Evolutionary conservation across 2,797 vertebrate genomes (phyloP).

Genomic region (Sebastes matsubarae): DNA sequence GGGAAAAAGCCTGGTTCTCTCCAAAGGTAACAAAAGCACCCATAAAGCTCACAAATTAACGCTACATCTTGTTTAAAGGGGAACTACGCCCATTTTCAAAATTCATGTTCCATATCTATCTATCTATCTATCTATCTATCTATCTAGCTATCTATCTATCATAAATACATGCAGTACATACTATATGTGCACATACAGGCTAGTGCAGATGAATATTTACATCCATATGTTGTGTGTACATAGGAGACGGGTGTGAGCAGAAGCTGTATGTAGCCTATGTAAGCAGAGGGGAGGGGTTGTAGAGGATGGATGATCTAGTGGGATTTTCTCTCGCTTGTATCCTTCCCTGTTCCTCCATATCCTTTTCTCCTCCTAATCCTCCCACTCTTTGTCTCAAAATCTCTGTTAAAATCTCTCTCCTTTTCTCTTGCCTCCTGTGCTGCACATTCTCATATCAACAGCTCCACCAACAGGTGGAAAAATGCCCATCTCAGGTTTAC

Average conservation of each 20-base stretch:
- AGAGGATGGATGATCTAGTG: slow-evolving; percentile 38
- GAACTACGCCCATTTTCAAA: too few relatives aligned
- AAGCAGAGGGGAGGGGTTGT: slow-evolving; percentile 22
- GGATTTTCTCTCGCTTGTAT: slow-evolving; percentile 45
- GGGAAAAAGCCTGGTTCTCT: too few relatives aligned
- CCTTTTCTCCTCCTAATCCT: slow-evolving; percentile 54
- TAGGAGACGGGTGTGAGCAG: not conserved
- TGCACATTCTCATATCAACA: slow-evolving; percentile 67
- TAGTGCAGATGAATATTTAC: not conserved
- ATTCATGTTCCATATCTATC: too few relatives aligned
- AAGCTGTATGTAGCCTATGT: slow-evolving; percentile 3
- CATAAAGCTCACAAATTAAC: too few relatives aligned
- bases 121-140: too few relatives aligned
- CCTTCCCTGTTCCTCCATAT: slow-evolving; percentile 51
- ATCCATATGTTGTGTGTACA: not conserved
- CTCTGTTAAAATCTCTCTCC: slow-evolving; percentile 49
- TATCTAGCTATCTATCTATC: not conserved
- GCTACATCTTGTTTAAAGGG: too few relatives aligned
- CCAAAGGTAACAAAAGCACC: too few relatives aligned
- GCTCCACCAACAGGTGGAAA: slow-evolving; percentile 78
- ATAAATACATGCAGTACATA: not conserved
- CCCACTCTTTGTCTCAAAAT: slow-evolving; percentile 66
- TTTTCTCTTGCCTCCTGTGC: slow-evolving; percentile 1
- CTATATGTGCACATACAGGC: not conserved
- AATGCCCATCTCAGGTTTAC: not conserved